phyloP scores from a whole-genome alignment of 64 coral and sea anemone genomes.

The Acropora yongei region DNA sequence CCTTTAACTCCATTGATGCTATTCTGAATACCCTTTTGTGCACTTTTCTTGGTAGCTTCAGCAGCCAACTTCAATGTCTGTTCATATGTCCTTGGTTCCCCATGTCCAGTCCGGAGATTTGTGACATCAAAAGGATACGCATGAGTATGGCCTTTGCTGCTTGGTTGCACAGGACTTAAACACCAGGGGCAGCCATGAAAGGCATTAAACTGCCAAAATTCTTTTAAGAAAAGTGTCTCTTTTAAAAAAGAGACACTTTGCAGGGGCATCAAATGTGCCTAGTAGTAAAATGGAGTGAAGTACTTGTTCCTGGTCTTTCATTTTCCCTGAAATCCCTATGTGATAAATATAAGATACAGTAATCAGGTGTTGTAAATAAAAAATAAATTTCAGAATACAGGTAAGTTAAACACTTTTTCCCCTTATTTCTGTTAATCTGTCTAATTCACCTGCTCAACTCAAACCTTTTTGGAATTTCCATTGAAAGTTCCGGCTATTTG shows the following conservation, averaged over 20 bases:
- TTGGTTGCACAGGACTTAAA: conserved; percentile 28
- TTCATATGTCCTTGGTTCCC: not conserved
- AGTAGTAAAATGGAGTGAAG: conserved; percentile 33
- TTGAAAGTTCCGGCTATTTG: too few species aligned
- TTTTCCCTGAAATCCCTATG: not conserved
- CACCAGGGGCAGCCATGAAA: conserved; percentile 11
- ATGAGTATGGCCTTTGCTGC: conserved; percentile 41
- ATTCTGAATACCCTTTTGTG: conserved; percentile 5
- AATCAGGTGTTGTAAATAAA: too few species aligned
- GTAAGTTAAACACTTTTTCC: too few species aligned
- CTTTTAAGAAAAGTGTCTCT: not conserved
- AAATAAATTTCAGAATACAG: too few species aligned
- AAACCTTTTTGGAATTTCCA: too few species aligned
- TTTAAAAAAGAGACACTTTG: conserved; percentile 33
- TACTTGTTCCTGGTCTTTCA: not conserved
- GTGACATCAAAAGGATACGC: conserved; percentile 40
- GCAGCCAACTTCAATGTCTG: conserved; percentile 49
- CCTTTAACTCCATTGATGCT: conserved; percentile 58
- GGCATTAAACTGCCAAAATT: conserved; percentile 9
- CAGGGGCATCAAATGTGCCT: conserved; percentile 48
- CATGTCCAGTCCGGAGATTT: conserved; percentile 53
- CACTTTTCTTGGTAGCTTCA: conserved; percentile 39
- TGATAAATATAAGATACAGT: not conserved
- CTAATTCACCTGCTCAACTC: too few species aligned
- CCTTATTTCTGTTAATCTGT: too few species aligned